Percentiles rank a stretch among this genome's conserved stretches.
These are phyloP conservation scores for Phlogophora meticulosa DNA, from an alignment of 2,888 invertebrate genomes.

Conservation along the genomic window DNA sequence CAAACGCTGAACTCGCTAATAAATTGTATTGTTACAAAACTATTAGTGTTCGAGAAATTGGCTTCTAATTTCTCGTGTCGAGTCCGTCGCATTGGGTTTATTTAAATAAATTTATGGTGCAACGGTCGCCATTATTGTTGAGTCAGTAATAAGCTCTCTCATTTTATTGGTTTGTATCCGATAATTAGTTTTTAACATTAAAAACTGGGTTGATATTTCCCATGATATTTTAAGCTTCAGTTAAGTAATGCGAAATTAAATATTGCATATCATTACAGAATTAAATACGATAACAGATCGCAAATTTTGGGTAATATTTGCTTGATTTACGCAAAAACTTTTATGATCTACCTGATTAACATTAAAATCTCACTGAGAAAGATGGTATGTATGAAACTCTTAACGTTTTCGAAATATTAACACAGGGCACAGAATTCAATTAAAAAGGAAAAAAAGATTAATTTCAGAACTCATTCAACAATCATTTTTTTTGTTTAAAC, in stretches of 20 bases:
- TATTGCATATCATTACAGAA: not conserved
- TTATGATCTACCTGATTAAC: no score
- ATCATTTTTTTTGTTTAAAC: no score
- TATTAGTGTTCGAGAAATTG: constrained; percentile 59
- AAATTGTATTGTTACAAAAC: constrained; percentile 62
- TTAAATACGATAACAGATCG: not conserved
- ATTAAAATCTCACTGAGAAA: not conserved
- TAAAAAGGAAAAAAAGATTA: no score
- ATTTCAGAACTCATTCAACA: no score
- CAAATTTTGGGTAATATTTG: not conserved
- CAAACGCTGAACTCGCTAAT: constrained; percentile 42
- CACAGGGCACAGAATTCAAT: no score
- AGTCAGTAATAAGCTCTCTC: constrained; percentile 61
- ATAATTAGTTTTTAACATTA: constrained; percentile 58
- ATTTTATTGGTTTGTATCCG: constrained; percentile 54
- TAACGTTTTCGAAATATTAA: no score
- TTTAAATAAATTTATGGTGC: constrained; percentile 63
- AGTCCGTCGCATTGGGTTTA: constrained; percentile 59
- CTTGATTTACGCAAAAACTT: not conserved
- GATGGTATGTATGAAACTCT: no score
- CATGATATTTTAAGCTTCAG: constrained; percentile 27
- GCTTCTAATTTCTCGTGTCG: constrained; percentile 60
- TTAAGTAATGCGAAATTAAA: constrained; percentile 20
- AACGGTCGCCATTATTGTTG: constrained; percentile 59
- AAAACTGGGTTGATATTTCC: constrained; percentile 23